Base-by-base conservation (phyloP, 2,888 invertebrate genomes). In the Acanthacorydalis orientalis region DNA sequence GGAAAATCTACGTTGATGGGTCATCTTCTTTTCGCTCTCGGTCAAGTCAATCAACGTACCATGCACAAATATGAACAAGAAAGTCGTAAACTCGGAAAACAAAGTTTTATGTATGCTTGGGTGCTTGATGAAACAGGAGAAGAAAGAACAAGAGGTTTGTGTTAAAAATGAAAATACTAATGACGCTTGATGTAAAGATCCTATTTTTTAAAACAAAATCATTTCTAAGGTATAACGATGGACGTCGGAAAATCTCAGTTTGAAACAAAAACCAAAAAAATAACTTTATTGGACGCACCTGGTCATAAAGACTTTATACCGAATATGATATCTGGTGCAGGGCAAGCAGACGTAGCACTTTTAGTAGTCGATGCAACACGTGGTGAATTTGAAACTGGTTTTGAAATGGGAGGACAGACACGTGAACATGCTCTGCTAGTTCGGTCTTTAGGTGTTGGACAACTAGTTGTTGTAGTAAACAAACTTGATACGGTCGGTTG, bases 271-370 rank as follows among this genome's bases (percentile, higher is more conserved):
- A 77, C 79, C 2, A 91, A 91, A 68, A 62, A 69, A 64, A 78
- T 89, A 0, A 85, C 83, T 0, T 68, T 99, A 42, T 69, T 99
- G 49, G 98, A 99, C 73, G 96, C 98, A 31, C 98, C 98, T 1
- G 98, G 98, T 0, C 98, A 99, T 65, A 93, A 90, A 63, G 98
- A 99, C 64, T 98, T 99, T 61, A 97, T 98, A 60, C 97, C 98
- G 2, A 97, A 98, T 59, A 98, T 99, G 97, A 98, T 99, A 55
- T 89, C 88, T 11, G 97, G 97, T 12, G 95, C 97, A 2, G 89
- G 93, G 1, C 96, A 97, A 67, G 98, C 98, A 2, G 98, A 99
- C 69, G 96, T 92, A 1, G 96, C 95, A 11, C 70, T 99, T 33
- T 68, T 99, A 16, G 97, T 98, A 0, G 88, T 98, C 1, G 97